Evolutionary conservation across 92 coral and sea anemone genomes (phyloP).

Genomic region (Pocillopora grandis): DNA sequence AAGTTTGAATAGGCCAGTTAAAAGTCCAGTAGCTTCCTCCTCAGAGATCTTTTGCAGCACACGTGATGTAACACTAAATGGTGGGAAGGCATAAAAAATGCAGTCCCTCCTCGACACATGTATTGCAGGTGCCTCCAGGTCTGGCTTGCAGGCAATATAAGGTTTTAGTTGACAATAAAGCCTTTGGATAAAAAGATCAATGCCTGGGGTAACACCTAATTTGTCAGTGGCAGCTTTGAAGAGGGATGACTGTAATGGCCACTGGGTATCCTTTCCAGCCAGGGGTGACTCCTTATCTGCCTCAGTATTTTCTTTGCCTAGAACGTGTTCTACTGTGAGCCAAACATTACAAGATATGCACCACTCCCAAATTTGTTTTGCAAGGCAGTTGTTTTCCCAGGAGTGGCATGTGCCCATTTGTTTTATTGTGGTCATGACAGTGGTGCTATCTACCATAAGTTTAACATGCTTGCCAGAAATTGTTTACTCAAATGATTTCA

Average conservation of each 20-base stretch:
- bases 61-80: constrained; percentile 28
- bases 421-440: constrained; percentile 52
- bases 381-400: constrained; percentile 33
- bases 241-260: constrained; percentile 32
- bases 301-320: constrained; percentile 44
- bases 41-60: constrained; percentile 48
- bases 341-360: constrained; percentile 34
- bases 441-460: constrained; percentile 53
- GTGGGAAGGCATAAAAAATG: constrained; percentile 25
- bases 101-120: constrained; percentile 32
- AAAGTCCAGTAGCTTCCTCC: constrained; percentile 42
- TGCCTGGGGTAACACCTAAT: not conserved
- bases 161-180: constrained; percentile 40
- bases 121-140: constrained; percentile 45
- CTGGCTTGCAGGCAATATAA: constrained; percentile 51
- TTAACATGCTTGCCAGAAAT: constrained; percentile 39
- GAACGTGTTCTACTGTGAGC: constrained; percentile 48
- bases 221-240: constrained; percentile 13
- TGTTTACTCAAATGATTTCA: constrained; percentile 36
- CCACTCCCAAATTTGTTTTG: constrained; percentile 52
- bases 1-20: constrained; percentile 56
- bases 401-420: constrained; percentile 73
- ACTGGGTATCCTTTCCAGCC: constrained; percentile 44
- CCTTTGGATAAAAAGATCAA: constrained; percentile 41
- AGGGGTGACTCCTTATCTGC: constrained; percentile 56